Evolutionary conservation across 2,888 invertebrate species (phyloP).

Genomic region (Punctoribates punctum): DNA sequence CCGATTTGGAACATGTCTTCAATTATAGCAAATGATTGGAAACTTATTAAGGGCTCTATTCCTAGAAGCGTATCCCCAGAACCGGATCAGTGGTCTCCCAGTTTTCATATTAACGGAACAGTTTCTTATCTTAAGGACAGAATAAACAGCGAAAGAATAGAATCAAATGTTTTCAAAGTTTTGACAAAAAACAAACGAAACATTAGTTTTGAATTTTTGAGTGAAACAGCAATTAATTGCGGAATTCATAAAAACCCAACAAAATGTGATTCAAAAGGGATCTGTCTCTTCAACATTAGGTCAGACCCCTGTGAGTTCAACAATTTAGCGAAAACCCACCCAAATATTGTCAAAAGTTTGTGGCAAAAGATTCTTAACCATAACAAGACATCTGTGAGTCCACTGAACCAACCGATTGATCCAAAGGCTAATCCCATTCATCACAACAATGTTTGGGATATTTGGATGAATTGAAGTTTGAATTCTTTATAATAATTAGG

Average conservation of each 20-base stretch:
- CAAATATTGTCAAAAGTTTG: background rate
- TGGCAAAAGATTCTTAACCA: background rate
- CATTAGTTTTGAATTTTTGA: background rate
- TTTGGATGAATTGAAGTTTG: background rate
- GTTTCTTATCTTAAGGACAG: background rate
- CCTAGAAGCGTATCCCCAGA: background rate
- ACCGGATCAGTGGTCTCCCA: background rate
- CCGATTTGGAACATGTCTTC: conserved; percentile 22
- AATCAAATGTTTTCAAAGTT: background rate
- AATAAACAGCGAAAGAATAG: background rate
- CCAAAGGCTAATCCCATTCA: background rate
- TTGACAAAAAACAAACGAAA: background rate
- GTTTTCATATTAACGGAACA: background rate
- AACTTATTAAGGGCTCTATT: background rate
- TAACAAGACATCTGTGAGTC: background rate
- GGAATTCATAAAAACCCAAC: too few species aligned
- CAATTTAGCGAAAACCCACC: background rate
- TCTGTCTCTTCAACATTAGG: background rate
- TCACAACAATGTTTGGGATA: background rate
- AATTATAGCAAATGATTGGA: background rate
- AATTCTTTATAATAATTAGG: too few species aligned
- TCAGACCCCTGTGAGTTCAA: conserved; percentile 14
- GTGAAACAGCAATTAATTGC: background rate
- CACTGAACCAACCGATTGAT: background rate
- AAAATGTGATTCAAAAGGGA: too few species aligned